Conservation (phyloP, 2,113 vertebrate species). For the Apeltes quadracus region DNA sequence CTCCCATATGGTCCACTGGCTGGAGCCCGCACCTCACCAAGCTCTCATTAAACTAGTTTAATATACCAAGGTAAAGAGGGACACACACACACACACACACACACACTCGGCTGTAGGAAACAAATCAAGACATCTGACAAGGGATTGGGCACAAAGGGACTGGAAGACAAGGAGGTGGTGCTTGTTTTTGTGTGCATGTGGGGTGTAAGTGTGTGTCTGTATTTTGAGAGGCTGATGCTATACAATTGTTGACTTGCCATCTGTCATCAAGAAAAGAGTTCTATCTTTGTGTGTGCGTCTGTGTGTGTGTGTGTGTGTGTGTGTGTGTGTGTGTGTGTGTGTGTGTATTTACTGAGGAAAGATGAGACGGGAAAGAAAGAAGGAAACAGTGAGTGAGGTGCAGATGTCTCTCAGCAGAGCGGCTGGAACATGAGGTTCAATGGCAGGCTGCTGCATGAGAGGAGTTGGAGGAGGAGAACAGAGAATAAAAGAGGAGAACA, state of each 20-base stretch:
- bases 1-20: slow-evolving; percentile 96
- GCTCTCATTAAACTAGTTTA: slow-evolving; percentile 84
- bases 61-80: slow-evolving; percentile 82
- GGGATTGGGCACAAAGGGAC: slow-evolving; percentile 57
- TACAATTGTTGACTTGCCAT: slow-evolving; percentile 98
- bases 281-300: slow-evolving; percentile 79
- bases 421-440: slow-evolving; percentile 89
- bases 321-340: background rate
- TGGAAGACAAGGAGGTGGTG: slow-evolving; percentile 57
- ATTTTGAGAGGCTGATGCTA: slow-evolving; percentile 77
- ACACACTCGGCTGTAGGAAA: slow-evolving; percentile 54
- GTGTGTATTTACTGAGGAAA: slow-evolving; percentile 74
- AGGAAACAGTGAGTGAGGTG: slow-evolving; percentile 78
- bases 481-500: slow-evolving; percentile 60
- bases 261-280: slow-evolving; percentile 90
- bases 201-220: slow-evolving; percentile 47
- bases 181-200: slow-evolving; percentile 68
- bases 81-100: slow-evolving; percentile 41
- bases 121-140: slow-evolving; percentile 63
- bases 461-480: slow-evolving; percentile 44
- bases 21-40: slow-evolving; percentile 88
- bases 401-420: slow-evolving; percentile 95
- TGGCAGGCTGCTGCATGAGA: slow-evolving; percentile 85
- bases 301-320: slow-evolving; percentile 18
- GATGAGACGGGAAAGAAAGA: slow-evolving; percentile 61